Evolutionary conservation across 1,140 invertebrate genomes (phyloP), one percentile per base, ranked within the genome.

Genomic region (Apis mellifera): DNA sequence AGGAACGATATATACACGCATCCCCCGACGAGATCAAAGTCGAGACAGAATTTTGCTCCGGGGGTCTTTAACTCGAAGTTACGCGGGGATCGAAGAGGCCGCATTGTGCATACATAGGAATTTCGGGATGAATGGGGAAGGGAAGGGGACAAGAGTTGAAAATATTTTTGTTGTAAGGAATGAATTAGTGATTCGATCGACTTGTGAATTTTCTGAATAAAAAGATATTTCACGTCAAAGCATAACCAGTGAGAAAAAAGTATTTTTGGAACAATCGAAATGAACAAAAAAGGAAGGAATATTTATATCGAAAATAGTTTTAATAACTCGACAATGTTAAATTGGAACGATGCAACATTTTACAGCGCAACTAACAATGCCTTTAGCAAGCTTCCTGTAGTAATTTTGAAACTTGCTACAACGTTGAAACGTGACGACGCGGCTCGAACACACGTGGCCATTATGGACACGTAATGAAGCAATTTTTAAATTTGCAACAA

Each of bases 51-150:
- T 88, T 86, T 81, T 82, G 85, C 85, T 84, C 60, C 85, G 60
- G 78, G 86, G 86, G 69, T 88, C 85, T 87, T 88, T 87, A 88
- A 88, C 85, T 88, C 74, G 85, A 87, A 57, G 85, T 87, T 84
- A 78, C 66, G 55, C 74, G 64, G 70, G 76, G 73, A 88, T 87
- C 86, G 82, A 84, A 78, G 48, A 75, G 70, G 64, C 60, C 60
- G 64, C 64, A 78, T 78, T 69, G 54, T 50, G 4, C 66, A n/a
- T 48, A 12, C 52, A 54, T n/a, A 21, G 55, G 55, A 62, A 19
- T 79, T 79, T 72, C 77, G 19, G n/a, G 55, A 19, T 73, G 55
- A 80, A 80, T 60, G 21, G 23, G 17, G 13, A 23, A 9, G 21
- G 26, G 1, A 42, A 2, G 26, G 21, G 8, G 4, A 4, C 13